Conservation (phyloP, 2,113 vertebrate species). For the Rafetus swinhoei region DNA sequence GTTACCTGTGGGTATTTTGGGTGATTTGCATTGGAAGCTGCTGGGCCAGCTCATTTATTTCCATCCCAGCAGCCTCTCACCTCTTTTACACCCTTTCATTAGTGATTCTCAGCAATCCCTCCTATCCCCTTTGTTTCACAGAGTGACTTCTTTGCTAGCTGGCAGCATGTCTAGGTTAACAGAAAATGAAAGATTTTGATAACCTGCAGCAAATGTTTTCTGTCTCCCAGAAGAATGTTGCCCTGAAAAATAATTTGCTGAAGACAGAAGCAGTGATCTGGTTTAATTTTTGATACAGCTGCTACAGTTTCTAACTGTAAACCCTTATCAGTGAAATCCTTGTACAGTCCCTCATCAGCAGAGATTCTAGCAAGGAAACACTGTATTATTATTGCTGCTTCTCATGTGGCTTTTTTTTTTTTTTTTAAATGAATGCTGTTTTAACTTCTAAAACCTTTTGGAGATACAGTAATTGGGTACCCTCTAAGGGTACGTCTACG, state of each 20-base stretch:
- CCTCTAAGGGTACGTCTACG: neutral
- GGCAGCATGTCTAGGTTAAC: neutral
- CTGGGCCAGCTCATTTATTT: neutral
- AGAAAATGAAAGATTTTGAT: neutral
- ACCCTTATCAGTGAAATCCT: constrained; percentile 26
- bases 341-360: constrained; percentile 43
- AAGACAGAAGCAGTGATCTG: constrained; percentile 40
- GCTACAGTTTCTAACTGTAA: constrained; percentile 32
- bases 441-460: constrained; percentile 50
- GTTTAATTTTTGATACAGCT: constrained; percentile 58
- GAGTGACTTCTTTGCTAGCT: neutral
- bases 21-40: fast-evolving
- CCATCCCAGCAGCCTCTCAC: neutral
- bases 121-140: neutral
- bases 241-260: neutral
- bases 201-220: constrained; percentile 1
- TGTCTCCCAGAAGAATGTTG: constrained; percentile 7
- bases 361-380: constrained; percentile 13
- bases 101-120: neutral
- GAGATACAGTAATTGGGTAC: neutral
- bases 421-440: constrained; percentile 8
- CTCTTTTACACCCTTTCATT: neutral
- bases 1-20: fast-evolving
- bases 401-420: constrained; percentile 50
- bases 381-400: constrained; percentile 37